These are phyloP conservation scores for Climacteris rufus DNA, from an alignment of 2,113 vertebrate genomes.

Conservation along the genomic window DNA sequence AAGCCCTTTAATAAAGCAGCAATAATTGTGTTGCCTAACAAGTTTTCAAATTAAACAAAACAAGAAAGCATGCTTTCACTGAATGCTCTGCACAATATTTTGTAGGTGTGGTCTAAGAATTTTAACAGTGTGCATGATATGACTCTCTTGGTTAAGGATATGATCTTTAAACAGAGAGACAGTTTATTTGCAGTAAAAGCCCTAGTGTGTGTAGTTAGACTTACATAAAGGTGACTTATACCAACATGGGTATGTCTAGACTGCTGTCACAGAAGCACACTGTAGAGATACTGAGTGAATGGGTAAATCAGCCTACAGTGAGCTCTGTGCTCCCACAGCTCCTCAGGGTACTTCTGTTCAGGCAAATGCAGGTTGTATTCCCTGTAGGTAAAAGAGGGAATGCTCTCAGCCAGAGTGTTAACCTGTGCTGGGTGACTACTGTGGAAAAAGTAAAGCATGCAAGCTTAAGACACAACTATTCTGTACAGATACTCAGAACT, in stretches of 20 bases:
- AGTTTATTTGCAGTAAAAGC: conserved; percentile 65
- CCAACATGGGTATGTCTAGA: conserved; percentile 59
- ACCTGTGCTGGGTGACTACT: not conserved
- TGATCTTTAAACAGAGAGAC: conserved; percentile 59
- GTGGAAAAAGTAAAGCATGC: not conserved
- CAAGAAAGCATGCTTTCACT: not conserved
- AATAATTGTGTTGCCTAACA: not conserved
- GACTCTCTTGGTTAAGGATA: conserved; percentile 39
- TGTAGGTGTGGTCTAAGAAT: conserved; percentile 35
- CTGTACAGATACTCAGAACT: not conserved
- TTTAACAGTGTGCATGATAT: conserved; percentile 45
- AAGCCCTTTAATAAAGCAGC: conserved; percentile 10
- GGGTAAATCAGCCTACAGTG: conserved; percentile 31
- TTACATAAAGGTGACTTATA: conserved; percentile 67
- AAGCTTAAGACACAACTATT: not conserved
- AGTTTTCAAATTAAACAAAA: conserved; percentile 36
- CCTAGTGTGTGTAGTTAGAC: conserved; percentile 51
- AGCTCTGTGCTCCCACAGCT: conserved; percentile 41
- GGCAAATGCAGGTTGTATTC: not conserved
- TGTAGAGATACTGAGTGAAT: conserved; percentile 60
- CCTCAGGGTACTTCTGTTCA: not conserved
- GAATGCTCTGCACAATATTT: conserved; percentile 18
- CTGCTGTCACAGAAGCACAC: conserved; percentile 65
- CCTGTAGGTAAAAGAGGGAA: not conserved
- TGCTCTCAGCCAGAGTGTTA: not conserved